Conservation (phyloP, 2,888 invertebrate genomes). For the Rhingia rostrata region DNA sequence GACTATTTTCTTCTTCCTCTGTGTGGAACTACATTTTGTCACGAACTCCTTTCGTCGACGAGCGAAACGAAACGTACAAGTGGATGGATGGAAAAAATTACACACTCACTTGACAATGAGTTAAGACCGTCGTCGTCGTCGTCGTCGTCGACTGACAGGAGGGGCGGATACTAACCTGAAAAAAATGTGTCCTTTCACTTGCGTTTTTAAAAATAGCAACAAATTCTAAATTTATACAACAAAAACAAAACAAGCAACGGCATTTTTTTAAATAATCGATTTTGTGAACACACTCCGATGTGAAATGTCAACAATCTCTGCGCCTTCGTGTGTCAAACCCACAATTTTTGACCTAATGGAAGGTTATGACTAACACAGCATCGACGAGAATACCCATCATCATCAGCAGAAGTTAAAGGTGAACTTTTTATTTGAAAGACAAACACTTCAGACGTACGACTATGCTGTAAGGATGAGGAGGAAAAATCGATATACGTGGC, state of each 20-base stretch:
- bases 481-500: conserved; percentile 36
- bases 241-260: conserved; percentile 1
- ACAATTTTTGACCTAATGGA: conserved; percentile 51
- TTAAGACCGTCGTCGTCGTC: neutral
- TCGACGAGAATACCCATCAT: conserved; percentile 43
- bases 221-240: conserved; percentile 18
- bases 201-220: conserved; percentile 51
- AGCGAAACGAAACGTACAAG: conserved; percentile 55
- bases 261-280: conserved; percentile 62
- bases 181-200: conserved; percentile 64
- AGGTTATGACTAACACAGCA: conserved; percentile 30
- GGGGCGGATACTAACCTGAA: neutral
- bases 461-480: neutral
- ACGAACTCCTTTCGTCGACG: conserved; percentile 57
- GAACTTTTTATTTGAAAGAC: conserved; percentile 57
- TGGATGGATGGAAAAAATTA: conserved; percentile 55
- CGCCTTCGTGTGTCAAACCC: conserved; percentile 31
- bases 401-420: conserved; percentile 63
- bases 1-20: conserved; percentile 62
- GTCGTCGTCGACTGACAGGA: neutral
- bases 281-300: conserved; percentile 55
- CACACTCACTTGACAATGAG: conserved; percentile 56
- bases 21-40: conserved; percentile 70
- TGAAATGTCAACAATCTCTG: conserved; percentile 58
- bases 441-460: conserved; percentile 39